These are phyloP conservation scores for Dendrocopos noguchii DNA, from an alignment of 2,113 vertebrate genomes.

Conservation along the genomic window DNA sequence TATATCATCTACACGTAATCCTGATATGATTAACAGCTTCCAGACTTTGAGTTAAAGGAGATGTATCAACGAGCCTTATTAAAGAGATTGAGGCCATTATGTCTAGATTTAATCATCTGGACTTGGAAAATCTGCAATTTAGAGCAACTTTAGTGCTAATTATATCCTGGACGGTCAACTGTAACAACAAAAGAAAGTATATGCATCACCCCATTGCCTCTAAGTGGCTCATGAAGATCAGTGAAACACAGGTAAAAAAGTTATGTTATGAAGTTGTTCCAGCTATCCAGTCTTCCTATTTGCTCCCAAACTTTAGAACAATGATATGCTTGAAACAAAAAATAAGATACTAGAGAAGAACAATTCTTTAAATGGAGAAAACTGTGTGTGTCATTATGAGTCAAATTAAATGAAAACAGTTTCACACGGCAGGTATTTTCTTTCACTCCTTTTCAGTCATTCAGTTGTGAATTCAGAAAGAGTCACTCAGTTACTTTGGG, in stretches of 20 bases:
- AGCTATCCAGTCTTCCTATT: not conserved
- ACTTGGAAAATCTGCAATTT: not conserved
- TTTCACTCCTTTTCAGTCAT: not conserved
- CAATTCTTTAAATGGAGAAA: not conserved
- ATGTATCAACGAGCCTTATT: not conserved
- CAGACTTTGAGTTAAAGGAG: not conserved
- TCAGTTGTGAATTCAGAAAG: not conserved
- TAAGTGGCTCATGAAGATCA: not conserved
- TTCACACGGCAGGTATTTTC: not conserved
- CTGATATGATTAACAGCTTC: not conserved
- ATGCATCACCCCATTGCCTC: not conserved
- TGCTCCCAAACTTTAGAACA: constrained; percentile 13
- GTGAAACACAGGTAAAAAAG: not conserved
- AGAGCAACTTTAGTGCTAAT: constrained; percentile 19
- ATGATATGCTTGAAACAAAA: not conserved
- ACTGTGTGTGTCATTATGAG: not conserved
- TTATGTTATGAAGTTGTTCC: not conserved
- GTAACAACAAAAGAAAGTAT: constrained; percentile 28
- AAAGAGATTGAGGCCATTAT: not conserved
- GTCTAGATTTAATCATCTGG: not conserved
- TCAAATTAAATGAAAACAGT: not conserved
- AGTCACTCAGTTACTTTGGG: rapidly evolving
- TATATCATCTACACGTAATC: not conserved
- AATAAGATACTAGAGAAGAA: not conserved
- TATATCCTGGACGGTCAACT: constrained; percentile 2